These are phyloP conservation scores for Brachionichthys hirsutus DNA, from an alignment of 2,113 vertebrate genomes.

Conservation along the genomic window DNA sequence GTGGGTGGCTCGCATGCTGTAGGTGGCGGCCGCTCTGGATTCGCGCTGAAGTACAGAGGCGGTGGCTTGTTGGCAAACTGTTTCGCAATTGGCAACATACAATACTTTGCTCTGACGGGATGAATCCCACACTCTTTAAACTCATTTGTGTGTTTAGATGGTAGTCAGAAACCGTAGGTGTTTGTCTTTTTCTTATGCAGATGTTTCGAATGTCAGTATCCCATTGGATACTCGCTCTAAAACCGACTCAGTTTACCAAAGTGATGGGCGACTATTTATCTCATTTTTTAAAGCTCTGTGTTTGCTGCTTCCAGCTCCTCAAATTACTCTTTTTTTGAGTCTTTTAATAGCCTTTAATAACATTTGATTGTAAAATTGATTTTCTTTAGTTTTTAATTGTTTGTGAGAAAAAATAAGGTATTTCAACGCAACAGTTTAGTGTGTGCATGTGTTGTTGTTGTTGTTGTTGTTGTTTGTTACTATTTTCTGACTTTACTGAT, in stretches of 20 bases:
- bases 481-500: no score
- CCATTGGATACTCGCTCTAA: neutral
- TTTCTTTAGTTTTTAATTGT: neutral
- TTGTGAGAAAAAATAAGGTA: no score
- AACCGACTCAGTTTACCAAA: constrained; percentile 10
- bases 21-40: constrained; percentile 68
- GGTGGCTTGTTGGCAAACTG: constrained; percentile 65
- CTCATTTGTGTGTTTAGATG: constrained; percentile 50
- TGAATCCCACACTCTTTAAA: constrained; percentile 49
- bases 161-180: constrained; percentile 45
- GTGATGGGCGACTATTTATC: neutral
- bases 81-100: constrained; percentile 62
- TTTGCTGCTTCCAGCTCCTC: neutral
- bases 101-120: constrained; percentile 44
- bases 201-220: constrained; percentile 20
- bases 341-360: no score
- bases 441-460: no score
- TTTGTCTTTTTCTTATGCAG: constrained; percentile 36
- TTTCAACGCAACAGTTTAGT: no score
- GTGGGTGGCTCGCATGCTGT: constrained; percentile 69
- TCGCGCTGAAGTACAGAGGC: constrained; percentile 63
- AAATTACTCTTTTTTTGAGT: neutral
- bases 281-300: neutral
- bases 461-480: no score
- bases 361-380: neutral